Evolutionary conservation across 2,797 vertebrate genomes (phyloP), one percentile per base, ranked within the genome.

Genomic region (Enteromius treurensis): DNA sequence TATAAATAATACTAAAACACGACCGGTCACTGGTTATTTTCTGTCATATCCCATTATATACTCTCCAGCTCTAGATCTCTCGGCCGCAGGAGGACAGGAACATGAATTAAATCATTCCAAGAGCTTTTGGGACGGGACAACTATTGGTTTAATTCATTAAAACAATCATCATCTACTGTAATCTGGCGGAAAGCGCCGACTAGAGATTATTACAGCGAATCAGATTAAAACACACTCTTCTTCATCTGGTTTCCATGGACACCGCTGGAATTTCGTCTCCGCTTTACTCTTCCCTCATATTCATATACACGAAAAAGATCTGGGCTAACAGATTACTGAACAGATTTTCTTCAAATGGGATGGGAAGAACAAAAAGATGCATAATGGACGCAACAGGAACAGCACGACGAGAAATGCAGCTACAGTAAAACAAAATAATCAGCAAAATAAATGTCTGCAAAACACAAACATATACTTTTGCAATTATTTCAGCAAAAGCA

Each of bases 191-290:
- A 76, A 76, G 19, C 5, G 51, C 17, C 40, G 19, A 77, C 11
- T 65, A 8, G n/a, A 81, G 73, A 55, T 71, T 32, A 81, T 40
- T 55, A 76, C 19, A 53, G 23, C 32, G 6, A 77, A 62, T 78
- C 29, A 81, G 69, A 64, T 23, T 67, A 74, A 58, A 71, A 80
- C 62, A 80, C 62, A 23, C 40, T 42, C 40, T 9, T 26, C 14
- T 51, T 34, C 47, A 17, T 49, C 82, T 62, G 37, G 79, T 86
- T 88, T 77, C 87, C 34, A 86, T 84, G 79, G 79, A n/a, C 76
- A 77, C 82, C 9, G 23, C 75, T 53, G 37, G 71, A 80, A 53
- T 85, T 77, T 17, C 14, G 21, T 65, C 68, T 79, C 29, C 3
- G 21, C 11, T 67, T 34, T 67, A 26, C 29, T 23, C 5, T 19